Conservation (phyloP, 2,113 vertebrate genomes). For the Caracal caracal region DNA sequence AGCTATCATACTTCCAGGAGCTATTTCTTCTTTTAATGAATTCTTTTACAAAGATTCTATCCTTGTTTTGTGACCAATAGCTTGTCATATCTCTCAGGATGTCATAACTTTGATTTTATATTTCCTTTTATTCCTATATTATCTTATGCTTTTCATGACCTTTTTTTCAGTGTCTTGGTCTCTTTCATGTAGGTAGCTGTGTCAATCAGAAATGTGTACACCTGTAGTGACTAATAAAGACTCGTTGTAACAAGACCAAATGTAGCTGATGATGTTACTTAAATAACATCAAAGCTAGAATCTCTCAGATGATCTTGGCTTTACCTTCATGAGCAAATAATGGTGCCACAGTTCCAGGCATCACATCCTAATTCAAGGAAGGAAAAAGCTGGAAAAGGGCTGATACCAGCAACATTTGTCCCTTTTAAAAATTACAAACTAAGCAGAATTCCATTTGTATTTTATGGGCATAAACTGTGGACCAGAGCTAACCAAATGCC, state of each 20-base stretch:
- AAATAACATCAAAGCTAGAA: neutral
- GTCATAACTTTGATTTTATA: neutral
- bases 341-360: neutral
- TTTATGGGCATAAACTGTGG: neutral
- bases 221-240: neutral
- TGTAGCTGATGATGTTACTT: neutral
- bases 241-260: neutral
- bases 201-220: neutral
- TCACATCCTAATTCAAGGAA: slow-evolving; percentile 15
- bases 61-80: neutral
- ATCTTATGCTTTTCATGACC: neutral
- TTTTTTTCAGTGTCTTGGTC: neutral
- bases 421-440: neutral
- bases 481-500: neutral
- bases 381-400: neutral
- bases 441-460: neutral
- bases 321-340: neutral
- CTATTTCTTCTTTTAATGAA: neutral
- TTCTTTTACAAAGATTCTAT: neutral
- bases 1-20: neutral
- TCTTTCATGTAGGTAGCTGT: neutral
- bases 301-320: neutral
- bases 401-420: neutral
- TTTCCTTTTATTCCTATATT: neutral
- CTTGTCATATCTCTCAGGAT: neutral